Conservation (phyloP, 2,797 vertebrate genomes). For the Pseudochromis fuscus region DNA sequence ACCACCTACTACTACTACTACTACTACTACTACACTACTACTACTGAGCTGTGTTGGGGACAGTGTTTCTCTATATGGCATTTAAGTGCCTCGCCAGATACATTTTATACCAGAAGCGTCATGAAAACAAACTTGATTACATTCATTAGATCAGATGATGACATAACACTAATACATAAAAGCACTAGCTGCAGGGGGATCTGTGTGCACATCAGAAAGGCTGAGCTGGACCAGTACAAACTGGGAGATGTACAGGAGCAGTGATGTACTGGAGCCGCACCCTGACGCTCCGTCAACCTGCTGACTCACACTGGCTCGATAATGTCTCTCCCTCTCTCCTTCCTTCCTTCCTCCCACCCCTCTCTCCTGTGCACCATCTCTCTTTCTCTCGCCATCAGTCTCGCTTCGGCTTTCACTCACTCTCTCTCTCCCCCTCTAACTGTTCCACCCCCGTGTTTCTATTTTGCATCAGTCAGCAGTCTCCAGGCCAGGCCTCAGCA, state of each 20-base stretch:
- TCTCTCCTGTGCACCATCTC: constrained; percentile 51
- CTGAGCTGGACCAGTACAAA: constrained; percentile 32
- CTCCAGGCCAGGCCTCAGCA: constrained; percentile 65
- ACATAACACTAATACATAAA: background rate
- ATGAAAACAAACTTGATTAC: background rate
- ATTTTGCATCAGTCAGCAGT: constrained; percentile 81
- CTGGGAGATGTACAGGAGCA: constrained; percentile 53
- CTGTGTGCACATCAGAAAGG: background rate
- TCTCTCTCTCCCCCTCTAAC: constrained; percentile 46
- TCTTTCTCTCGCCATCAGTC: constrained; percentile 57
- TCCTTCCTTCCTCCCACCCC: constrained; percentile 41
- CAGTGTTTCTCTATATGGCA: background rate
- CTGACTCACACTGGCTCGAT: constrained; percentile 86
- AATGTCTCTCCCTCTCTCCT: constrained; percentile 69
- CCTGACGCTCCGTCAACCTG: constrained; percentile 79
- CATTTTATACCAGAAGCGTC: background rate
- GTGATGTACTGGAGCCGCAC: constrained; percentile 70
- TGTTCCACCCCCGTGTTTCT: constrained; percentile 63
- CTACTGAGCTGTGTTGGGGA: background rate
- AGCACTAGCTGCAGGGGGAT: constrained; percentile 3
- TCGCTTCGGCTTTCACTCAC: constrained; percentile 66
- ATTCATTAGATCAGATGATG: background rate
- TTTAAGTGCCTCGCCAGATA: background rate
- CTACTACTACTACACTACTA: too few species aligned
- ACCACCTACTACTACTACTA: background rate